A percentile compares a stretch with the other conserved stretches of the same genome.
Conservation (phyloP, 2,797 vertebrate genomes). For the Rhyacichthys aspro region DNA sequence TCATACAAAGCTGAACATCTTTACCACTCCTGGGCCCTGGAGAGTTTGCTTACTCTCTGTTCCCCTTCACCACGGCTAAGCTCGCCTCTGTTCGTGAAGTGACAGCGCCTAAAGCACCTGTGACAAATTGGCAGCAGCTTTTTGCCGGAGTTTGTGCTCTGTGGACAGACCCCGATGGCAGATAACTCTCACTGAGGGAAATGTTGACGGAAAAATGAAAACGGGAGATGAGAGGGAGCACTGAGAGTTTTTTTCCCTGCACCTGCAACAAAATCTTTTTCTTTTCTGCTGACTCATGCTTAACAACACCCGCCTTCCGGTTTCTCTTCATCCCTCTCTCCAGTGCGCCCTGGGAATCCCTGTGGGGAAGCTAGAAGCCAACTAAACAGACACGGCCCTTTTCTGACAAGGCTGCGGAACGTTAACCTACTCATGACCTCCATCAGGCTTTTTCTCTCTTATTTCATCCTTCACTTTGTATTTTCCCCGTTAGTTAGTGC, state of each 20-base stretch:
- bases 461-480: constrained; percentile 3
- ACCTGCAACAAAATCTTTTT: constrained; percentile 37
- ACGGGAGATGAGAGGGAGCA: constrained; percentile 16
- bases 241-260: constrained; percentile 40
- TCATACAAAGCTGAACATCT: constrained; percentile 35
- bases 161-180: constrained; percentile 53
- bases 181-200: constrained; percentile 54
- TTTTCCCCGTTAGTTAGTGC: constrained; percentile 4
- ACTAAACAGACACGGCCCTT: constrained; percentile 50
- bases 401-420: constrained; percentile 58
- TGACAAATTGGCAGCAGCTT: constrained; percentile 62
- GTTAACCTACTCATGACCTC: constrained; percentile 65
- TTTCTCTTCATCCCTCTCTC: constrained; percentile 3
- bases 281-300: constrained; percentile 65
- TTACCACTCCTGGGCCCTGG: constrained; percentile 6
- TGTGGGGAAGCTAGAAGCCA: constrained; percentile 43
- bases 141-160: constrained; percentile 59
- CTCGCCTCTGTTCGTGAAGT: constrained; percentile 49
- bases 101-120: constrained; percentile 58
- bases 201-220: constrained; percentile 46
- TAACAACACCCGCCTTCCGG: constrained; percentile 15
- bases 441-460: constrained; percentile 8
- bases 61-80: constrained; percentile 41
- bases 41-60: constrained; percentile 37
- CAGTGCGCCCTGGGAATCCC: constrained; percentile 47